These are phyloP conservation scores for Brachionus rubens DNA, from an alignment of 1,140 invertebrate species.

Conservation along the genomic window DNA sequence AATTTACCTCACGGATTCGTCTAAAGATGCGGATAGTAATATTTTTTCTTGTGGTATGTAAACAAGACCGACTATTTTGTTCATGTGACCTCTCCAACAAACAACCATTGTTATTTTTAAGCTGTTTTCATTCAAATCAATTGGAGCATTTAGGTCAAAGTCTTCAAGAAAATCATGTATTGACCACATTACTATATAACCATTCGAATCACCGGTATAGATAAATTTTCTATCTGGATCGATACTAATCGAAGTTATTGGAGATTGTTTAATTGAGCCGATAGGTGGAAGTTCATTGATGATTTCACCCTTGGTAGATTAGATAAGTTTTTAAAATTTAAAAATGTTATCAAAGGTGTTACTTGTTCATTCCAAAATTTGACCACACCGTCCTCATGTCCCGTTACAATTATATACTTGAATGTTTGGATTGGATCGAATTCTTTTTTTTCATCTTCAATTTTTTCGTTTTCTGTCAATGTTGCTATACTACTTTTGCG, in stretches of 20 bases:
- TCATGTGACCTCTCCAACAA: slow-evolving; percentile 56
- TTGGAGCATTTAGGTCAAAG: slow-evolving; percentile 50
- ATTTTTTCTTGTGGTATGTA: slow-evolving; percentile 52
- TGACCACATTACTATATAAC: slow-evolving; percentile 57
- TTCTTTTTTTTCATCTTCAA: neutral
- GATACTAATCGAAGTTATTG: neutral
- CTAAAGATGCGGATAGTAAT: slow-evolving; percentile 55
- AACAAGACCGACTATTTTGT: slow-evolving; percentile 53
- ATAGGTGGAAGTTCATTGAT: neutral
- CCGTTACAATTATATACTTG: slow-evolving; percentile 17
- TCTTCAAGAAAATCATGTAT: slow-evolving; percentile 54
- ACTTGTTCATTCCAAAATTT: slow-evolving; percentile 40
- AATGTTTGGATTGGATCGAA: neutral
- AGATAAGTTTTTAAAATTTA: slow-evolving; percentile 16
- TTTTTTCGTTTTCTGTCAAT: neutral
- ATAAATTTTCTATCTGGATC: neutral
- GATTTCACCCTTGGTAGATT: neutral
- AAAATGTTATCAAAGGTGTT: neutral
- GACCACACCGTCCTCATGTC: neutral
- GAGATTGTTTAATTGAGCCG: neutral
- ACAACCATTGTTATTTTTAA: slow-evolving; percentile 52
- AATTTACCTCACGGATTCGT: slow-evolving; percentile 57
- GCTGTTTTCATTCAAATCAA: slow-evolving; percentile 42
- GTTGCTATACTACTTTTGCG: slow-evolving; percentile 13
- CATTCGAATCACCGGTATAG: slow-evolving; percentile 50